Conservation (phyloP, 1,140 invertebrate genomes). For the Habropoda laboriosa region DNA sequence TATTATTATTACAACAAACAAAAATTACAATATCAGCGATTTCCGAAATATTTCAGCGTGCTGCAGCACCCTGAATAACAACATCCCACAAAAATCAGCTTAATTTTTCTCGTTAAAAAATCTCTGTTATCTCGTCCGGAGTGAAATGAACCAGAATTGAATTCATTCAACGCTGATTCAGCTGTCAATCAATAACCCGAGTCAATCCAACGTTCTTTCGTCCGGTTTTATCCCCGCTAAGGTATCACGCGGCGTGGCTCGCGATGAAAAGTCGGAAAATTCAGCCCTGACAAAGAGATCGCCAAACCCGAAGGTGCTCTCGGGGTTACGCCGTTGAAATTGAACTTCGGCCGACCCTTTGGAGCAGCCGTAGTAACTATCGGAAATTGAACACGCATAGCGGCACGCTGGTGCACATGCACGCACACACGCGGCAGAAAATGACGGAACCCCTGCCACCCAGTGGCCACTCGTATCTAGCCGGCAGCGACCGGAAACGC, state of each 20-base stretch:
- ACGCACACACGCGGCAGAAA: constrained; percentile 48
- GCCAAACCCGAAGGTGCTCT: constrained; percentile 54
- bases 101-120: no score
- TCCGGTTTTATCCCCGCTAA: not conserved
- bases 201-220: no score
- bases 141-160: no score
- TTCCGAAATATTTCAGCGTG: no score
- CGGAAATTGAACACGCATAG: constrained; percentile 75
- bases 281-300: constrained; percentile 67
- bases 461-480: constrained; percentile 49
- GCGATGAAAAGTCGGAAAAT: constrained; percentile 68
- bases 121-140: no score
- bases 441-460: constrained; percentile 34
- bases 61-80: no score
- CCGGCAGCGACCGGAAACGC: constrained; percentile 41
- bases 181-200: no score
- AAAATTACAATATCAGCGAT: no score
- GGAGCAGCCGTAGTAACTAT: constrained; percentile 72
- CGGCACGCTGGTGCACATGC: constrained; percentile 25
- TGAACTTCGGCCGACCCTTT: constrained; percentile 75
- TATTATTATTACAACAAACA: no score
- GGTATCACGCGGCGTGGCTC: no score
- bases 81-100: no score
- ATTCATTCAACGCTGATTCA: no score
- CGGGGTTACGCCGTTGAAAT: constrained; percentile 72